A percentile compares a stretch with the other conserved stretches of the same genome.
phyloP scores from a whole-genome alignment of 2,113 vertebrate species.

The Nibea coibor region DNA sequence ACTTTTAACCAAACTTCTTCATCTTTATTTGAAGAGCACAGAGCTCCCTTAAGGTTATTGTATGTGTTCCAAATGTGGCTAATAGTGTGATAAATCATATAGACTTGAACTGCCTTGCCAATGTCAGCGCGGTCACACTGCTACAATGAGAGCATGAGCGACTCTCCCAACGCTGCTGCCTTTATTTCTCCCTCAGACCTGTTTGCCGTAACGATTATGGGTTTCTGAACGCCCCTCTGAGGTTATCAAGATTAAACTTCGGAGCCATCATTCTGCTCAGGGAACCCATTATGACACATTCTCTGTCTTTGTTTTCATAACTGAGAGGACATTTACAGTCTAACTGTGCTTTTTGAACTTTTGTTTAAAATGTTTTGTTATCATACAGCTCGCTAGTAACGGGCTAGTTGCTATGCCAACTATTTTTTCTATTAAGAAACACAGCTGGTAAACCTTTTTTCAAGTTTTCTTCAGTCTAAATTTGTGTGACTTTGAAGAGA shows the following conservation, averaged over 20 bases:
- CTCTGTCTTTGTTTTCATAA: constrained; percentile 45
- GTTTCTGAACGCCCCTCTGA: constrained; percentile 56
- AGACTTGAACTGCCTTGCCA: constrained; percentile 62
- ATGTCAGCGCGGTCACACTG: constrained; percentile 69
- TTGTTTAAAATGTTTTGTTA: constrained; percentile 26
- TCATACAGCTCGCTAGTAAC: neutral
- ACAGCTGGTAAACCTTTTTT: constrained; percentile 1
- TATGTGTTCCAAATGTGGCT: constrained; percentile 61
- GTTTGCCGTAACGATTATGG: constrained; percentile 65
- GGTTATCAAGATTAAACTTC: constrained; percentile 70
- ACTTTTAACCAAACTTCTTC: constrained; percentile 41
- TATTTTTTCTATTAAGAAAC: neutral
- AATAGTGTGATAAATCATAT: constrained; percentile 76
- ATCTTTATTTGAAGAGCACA: constrained; percentile 39
- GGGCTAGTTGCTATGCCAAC: constrained; percentile 26
- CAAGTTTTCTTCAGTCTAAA: constrained; percentile 19
- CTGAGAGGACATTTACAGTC: constrained; percentile 16
- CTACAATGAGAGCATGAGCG: constrained; percentile 19
- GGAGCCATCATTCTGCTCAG: constrained; percentile 46
- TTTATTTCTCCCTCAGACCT: constrained; percentile 66
- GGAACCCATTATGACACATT: constrained; percentile 30
- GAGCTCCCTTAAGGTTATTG: constrained; percentile 56
- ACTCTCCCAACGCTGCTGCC: constrained; percentile 27
- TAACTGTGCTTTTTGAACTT: constrained; percentile 38
- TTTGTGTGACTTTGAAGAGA: constrained; percentile 13